phyloP scores from a whole-genome alignment of 2,797 vertebrate genomes.

The Gallinago solitaria region DNA sequence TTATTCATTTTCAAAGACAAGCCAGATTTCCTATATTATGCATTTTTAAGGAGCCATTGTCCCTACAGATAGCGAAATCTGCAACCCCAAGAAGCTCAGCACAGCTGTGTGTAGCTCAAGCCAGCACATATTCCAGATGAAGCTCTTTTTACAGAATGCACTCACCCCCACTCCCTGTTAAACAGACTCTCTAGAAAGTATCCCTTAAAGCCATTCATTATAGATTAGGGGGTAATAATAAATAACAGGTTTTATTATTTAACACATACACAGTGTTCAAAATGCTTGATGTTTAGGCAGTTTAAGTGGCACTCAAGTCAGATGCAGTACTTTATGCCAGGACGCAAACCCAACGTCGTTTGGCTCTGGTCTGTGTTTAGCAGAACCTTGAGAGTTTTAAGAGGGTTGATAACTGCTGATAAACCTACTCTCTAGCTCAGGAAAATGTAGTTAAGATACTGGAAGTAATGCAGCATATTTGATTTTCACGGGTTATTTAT shows the following conservation, averaged over 20 bases:
- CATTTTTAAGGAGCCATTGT: background rate
- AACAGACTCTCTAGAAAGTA: background rate
- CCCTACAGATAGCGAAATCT: background rate
- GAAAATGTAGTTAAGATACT: background rate
- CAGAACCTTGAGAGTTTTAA: background rate
- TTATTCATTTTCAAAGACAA: constrained; percentile 20
- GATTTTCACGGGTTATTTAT: background rate
- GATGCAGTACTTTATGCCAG: background rate
- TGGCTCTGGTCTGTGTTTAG: background rate
- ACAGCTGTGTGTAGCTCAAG: constrained; percentile 26
- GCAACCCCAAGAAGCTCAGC: background rate
- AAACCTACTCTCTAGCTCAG: background rate
- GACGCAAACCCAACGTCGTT: background rate
- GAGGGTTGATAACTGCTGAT: background rate
- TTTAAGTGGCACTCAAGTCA: background rate
- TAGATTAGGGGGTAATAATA: background rate
- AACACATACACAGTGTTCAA: background rate
- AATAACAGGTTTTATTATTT: background rate
- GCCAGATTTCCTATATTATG: background rate
- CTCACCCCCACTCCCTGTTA: background rate
- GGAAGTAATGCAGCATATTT: background rate
- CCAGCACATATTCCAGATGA: background rate
- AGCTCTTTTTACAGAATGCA: background rate
- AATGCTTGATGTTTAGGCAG: background rate
- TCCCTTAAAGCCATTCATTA: background rate